Conservation (phyloP, 2,113 vertebrate species). For the Sebastes fasciatus region DNA sequence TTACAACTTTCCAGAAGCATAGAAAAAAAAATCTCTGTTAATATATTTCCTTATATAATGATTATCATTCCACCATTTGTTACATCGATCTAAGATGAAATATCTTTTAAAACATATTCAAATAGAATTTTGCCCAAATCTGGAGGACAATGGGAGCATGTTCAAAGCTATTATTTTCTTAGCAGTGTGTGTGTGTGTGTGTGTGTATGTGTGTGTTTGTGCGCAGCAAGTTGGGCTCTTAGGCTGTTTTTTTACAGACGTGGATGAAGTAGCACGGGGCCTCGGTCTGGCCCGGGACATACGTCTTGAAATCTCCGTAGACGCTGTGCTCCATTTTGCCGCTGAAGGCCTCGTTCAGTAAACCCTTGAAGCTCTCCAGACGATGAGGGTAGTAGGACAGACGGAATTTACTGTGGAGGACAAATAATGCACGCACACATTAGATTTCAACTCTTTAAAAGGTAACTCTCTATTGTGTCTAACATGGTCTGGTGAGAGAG, state of each 20-base stretch:
- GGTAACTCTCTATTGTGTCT: background rate
- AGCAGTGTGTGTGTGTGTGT: background rate
- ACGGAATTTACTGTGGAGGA: conserved; percentile 91
- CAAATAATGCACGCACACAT: conserved; percentile 9
- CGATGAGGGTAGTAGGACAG: conserved; percentile 95
- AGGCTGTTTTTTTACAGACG: conserved; percentile 90
- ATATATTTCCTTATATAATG: background rate
- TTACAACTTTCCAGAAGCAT: background rate
- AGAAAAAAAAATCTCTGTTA: background rate
- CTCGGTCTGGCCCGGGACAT: conserved; percentile 82
- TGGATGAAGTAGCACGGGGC: conserved; percentile 98
- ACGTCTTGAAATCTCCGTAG: conserved; percentile 93
- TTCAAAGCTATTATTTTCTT: background rate
- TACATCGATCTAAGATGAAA: background rate
- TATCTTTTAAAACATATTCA: conserved; percentile 5
- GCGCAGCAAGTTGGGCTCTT: conserved; percentile 38
- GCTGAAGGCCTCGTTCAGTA: conserved; percentile 88
- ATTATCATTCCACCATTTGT: background rate
- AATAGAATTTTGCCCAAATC: conserved; percentile 6
- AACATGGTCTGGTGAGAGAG: background rate
- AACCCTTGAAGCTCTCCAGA: conserved; percentile 89
- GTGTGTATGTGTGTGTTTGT: background rate
- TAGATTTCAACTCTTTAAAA: background rate
- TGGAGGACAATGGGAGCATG: background rate
- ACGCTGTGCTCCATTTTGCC: conserved; percentile 90